Evolutionary conservation across 2,797 vertebrate genomes (phyloP).

Genomic region (Chloroceryle inda): DNA sequence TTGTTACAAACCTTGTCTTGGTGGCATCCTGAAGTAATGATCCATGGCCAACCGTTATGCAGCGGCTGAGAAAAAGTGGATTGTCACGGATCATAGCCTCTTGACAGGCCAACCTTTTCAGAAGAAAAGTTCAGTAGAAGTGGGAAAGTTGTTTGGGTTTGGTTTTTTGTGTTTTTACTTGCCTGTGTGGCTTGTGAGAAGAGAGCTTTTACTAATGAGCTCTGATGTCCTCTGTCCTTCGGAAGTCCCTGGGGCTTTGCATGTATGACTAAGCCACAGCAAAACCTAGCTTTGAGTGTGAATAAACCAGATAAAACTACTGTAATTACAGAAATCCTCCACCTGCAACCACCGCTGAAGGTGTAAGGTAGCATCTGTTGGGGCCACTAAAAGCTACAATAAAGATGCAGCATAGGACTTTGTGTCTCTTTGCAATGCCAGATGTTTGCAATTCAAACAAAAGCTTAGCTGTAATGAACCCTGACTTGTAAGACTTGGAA

Average conservation of each 20-base stretch:
- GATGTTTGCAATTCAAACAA: background rate
- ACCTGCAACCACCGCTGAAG: background rate
- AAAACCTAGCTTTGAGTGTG: background rate
- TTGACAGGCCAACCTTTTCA: slow-evolving; percentile 10
- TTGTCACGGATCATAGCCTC: slow-evolving; percentile 24
- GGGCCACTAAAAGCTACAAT: background rate
- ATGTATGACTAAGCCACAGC: fast-evolving
- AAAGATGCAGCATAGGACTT: background rate
- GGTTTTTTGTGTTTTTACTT: background rate
- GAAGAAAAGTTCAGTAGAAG: slow-evolving; percentile 25
- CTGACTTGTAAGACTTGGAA: background rate
- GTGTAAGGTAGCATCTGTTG: background rate
- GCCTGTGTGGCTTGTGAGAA: background rate
- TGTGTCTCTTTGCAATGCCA: background rate
- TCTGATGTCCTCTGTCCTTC: slow-evolving; percentile 7
- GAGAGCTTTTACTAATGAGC: background rate
- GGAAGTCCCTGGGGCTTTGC: background rate
- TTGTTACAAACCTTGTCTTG: background rate
- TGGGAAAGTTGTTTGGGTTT: background rate
- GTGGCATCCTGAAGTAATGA: slow-evolving; percentile 37
- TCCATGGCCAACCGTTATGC: background rate
- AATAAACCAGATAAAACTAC: background rate
- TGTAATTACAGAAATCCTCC: background rate
- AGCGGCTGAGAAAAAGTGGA: background rate
- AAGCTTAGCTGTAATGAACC: background rate